Evolutionary conservation across 2,113 vertebrate genomes (phyloP), one percentile per base, ranked within the genome.

Genomic region (Xenopus borealis): DNA sequence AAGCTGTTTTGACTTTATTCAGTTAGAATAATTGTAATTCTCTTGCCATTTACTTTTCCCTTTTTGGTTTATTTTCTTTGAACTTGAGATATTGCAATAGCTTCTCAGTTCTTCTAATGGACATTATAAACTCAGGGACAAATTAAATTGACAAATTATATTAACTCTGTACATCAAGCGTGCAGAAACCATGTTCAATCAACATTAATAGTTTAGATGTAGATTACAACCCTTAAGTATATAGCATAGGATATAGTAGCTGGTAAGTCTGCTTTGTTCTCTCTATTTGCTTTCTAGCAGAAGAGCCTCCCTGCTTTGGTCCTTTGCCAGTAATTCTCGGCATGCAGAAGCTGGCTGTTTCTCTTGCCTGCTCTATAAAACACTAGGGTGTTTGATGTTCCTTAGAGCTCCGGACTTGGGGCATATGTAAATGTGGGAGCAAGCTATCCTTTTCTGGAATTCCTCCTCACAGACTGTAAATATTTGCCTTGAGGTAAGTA

Each of bases 171-270:
- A 78, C 53, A 0, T 6, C 33, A 40, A 58, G 79, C 78, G 65
- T 79, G 82, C 80, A n/a, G 73, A 82, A 27, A 84, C 77, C 79
- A 82, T 44, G 62, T 69, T 40, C 53, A 2, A 40, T 40, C 33
- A 27, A 66, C 50, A 18, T 27, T 46, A 23, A 9, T 63, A 18
- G 16, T 72, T 10, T 65, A 17, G 44, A 30, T 68, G 33, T 47
- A 40, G 5, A 40, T 40, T 40, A 40, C 33, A 40, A 40, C 1
- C 23, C 3, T 27, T 27, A 27, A 27, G 23, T 7, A 40, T 40
- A 6, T 40, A 27, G 33, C 5, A 40, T 40, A 6, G 6, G 1
- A 40, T 40, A 27, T 27, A 27, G 33, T 9, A 40, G 33, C 33
- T 40, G 33, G 33, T 40, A 7, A 40, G 33, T 6, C 33, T 40